phyloP scores from a whole-genome alignment of 2,113 vertebrate genomes.

The Notechis scutatus region DNA sequence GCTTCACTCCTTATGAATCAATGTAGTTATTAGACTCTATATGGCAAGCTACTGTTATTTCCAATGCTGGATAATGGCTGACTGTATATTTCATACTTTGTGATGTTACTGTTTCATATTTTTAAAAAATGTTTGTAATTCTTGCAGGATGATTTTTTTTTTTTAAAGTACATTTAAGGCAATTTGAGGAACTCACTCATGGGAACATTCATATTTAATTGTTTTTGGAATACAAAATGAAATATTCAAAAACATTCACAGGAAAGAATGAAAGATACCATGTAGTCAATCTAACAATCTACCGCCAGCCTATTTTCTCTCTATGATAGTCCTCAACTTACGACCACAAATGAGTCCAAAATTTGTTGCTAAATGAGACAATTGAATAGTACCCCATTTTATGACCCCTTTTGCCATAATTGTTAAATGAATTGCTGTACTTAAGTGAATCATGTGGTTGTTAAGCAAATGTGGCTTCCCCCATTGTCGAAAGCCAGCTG shows the following conservation, averaged over 20 bases:
- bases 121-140: neutral
- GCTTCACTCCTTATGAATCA: neutral
- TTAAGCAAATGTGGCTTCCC: neutral
- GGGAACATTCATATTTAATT: neutral
- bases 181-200: neutral
- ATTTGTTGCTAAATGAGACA: neutral
- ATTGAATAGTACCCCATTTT: neutral
- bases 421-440: neutral
- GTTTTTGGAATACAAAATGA: slow-evolving; percentile 39
- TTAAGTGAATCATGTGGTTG: neutral
- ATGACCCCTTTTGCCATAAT: neutral
- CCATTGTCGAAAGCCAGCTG: neutral
- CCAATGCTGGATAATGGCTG: neutral
- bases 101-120: neutral
- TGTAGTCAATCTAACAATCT: slow-evolving; percentile 24
- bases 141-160: neutral
- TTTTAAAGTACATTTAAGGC: neutral
- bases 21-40: neutral
- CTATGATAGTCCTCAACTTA: neutral
- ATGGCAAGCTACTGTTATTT: neutral
- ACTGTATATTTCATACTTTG: neutral
- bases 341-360: neutral
- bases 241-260: slow-evolving; percentile 45
- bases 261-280: slow-evolving; percentile 36
- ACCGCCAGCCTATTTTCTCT: slow-evolving; percentile 23